Evolutionary conservation across 2,113 vertebrate species (phyloP).

Genomic region (Manacus vitellinus): DNA sequence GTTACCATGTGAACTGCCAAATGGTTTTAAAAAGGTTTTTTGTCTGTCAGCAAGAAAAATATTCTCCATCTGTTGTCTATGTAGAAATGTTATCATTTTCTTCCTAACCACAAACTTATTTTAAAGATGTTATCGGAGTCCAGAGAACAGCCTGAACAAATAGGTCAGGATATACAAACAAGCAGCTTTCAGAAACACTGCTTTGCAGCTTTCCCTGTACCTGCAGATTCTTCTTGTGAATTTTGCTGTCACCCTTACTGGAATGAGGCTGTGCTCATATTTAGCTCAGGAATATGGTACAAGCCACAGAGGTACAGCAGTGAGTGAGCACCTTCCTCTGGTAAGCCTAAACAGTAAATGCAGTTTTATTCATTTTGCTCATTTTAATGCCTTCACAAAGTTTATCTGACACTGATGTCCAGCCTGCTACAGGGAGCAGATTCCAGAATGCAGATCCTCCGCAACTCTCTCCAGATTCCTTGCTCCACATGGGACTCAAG

Average conservation of each 20-base stretch:
- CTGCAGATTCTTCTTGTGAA: background rate
- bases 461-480: background rate
- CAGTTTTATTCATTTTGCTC: background rate
- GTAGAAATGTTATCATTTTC: background rate
- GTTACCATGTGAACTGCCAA: background rate
- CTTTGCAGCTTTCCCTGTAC: constrained; percentile 1
- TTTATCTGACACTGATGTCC: background rate
- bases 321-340: background rate
- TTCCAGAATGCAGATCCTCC: background rate
- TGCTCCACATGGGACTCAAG: background rate
- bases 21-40: background rate
- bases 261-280: background rate
- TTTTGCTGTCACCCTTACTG: background rate
- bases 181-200: background rate
- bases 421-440: background rate
- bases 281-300: background rate
- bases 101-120: background rate
- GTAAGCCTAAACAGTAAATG: background rate
- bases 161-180: background rate
- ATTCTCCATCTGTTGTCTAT: background rate
- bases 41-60: background rate
- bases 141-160: background rate
- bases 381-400: background rate
- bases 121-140: background rate
- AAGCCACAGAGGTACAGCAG: background rate